Base-by-base conservation (phyloP, 1,140 invertebrate species). In the Bathynomus jamesi region DNA sequence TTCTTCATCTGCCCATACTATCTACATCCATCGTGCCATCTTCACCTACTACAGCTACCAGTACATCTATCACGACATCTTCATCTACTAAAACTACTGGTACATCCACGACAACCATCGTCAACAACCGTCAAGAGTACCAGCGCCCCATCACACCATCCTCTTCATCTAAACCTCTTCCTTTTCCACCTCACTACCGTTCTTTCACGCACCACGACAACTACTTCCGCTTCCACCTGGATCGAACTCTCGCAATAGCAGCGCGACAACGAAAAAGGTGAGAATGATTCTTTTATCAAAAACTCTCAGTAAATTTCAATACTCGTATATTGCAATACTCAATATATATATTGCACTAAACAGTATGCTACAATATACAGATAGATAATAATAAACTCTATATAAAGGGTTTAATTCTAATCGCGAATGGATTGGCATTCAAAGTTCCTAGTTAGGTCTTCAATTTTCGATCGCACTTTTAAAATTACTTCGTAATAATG, bases 11-110 rank as follows among this genome's bases (percentile, higher is more conserved):
- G n/a, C n/a, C n/a, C n/a, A n/a, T n/a, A n/a, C n/a, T n/a, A n/a
- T n/a, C n/a, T n/a, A 32, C 67, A 4, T 21, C 67, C 2, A 28
- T 28, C 28, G 31, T 28, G n/a, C 25, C 46, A 3, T 24, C 67
- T 27, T 40, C 21, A n/a, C 28, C 67, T 61, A 69, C n/a, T 28
- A 69, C 46, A 21, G 61, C 67, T 10, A 60, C 67, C 4, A 67
- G n/a, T 17, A 46, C 67, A 7, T 29, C 25, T 13, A n/a, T 60
- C 11, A n/a, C 67, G 21, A 53, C 32, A 53, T 8, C 65, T 29
- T 66, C 65, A 8, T 5, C 65, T 27, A 27, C 8, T 66, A 21
- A 24, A 28, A 31, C 65, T 32, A 29, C 31, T 29, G 17, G 11
- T 3, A 53, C 40, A 17, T 53, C 40, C 40, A 53, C 2, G 13